Percentiles rank a stretch among this genome's conserved stretches.
Evolutionary conservation across 2,113 vertebrate species (phyloP).

Genomic region (Phylloscopus trochiloides): DNA sequence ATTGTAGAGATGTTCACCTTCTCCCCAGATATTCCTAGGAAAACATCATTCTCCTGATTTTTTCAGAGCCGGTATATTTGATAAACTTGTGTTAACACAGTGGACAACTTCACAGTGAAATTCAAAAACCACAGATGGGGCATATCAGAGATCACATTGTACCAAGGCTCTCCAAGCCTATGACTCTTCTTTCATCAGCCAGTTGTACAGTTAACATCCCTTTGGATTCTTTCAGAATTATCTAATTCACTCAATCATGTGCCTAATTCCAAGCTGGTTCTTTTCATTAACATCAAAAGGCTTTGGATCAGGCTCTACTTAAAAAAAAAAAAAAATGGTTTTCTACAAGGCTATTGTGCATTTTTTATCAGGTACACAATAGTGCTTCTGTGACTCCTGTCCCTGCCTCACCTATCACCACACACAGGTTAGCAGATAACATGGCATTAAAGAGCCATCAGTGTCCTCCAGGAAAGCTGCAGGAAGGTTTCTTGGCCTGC

Average conservation of each 20-base stretch:
- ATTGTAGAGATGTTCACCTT: background rate
- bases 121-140: background rate
- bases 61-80: background rate
- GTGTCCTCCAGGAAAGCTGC: background rate
- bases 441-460: constrained; percentile 3
- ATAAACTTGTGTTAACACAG: background rate
- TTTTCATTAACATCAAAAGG: constrained; percentile 28
- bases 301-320: background rate
- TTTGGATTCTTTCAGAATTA: background rate
- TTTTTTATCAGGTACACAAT: constrained; percentile 1
- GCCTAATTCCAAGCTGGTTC: background rate
- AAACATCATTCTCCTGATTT: background rate
- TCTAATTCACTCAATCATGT: background rate
- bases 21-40: background rate
- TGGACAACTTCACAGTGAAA: background rate
- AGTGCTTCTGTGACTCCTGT: constrained; percentile 1
- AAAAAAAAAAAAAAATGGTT: background rate
- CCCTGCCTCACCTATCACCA: background rate
- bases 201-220: background rate
- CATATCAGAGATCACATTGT: background rate
- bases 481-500: background rate
- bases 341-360: background rate
- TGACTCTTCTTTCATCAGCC: constrained; percentile 14
- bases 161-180: background rate
- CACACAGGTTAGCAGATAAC: background rate